Base-by-base conservation (phyloP, 1,140 invertebrate species). In the Lepidurus couesii region DNA sequence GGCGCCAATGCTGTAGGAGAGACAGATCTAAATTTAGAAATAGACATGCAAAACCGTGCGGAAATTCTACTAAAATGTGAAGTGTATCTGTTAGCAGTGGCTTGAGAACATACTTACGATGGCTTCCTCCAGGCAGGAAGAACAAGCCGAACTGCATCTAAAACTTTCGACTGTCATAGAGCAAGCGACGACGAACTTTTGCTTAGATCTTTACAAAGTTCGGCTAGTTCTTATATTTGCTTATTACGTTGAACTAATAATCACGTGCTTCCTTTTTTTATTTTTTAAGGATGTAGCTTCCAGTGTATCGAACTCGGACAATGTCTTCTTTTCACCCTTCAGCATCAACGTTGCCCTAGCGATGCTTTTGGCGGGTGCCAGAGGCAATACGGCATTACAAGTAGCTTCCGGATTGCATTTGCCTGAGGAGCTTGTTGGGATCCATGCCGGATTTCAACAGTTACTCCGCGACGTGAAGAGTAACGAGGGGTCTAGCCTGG, bases 271-370 rank as follows among this genome's bases (percentile, higher is more conserved):
- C 10, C 16, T 16, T 16, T 1, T 4, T 10, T 47, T 47, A 2
- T 11, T 2, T 10, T 47, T 47, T 47, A 47, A 47, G 45, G 45
- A 47, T 47, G 45, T 47, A 16, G 45, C 45, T 11, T 47, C 45
- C 9, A 47, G 16, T 47, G 45, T 47, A 16, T 11, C 10, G 9
- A 47, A 47, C 16, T 47, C 84, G 9, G 88, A 87, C 26, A 92
- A 92, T 83, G 83, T 91, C 21, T 86, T 92, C 81, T 82, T 91
- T 7, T 91, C 91, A 9, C 90, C 92, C 8, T 86, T 88, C 42
- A 92, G 90, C 83, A 87, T 92, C 34, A 91, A 91, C 83, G 85
- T 87, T 0, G 88, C 87, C 1, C 82, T 93, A 53, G 88, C 87
- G 3, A 89, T 91, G 87, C 81, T 91, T 26, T 83, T 89, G 44